A percentile compares a stretch with the other conserved stretches of the same genome.
These are phyloP conservation scores for Lobophora halterata DNA, from an alignment of 2,888 invertebrate genomes.

Conservation along the genomic window DNA sequence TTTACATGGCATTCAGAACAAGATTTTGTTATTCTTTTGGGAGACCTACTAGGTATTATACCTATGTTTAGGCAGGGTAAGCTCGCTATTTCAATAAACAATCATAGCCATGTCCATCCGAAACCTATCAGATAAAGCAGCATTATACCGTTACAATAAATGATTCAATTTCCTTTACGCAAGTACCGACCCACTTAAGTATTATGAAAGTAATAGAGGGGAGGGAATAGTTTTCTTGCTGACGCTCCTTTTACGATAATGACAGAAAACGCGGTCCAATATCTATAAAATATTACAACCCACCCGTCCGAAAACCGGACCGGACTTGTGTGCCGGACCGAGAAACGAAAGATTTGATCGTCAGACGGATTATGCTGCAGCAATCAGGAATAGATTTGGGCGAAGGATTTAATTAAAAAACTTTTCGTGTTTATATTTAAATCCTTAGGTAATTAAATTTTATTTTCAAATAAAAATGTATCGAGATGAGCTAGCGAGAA, in stretches of 20 bases:
- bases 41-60: neutral
- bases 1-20: neutral
- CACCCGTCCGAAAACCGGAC: slow-evolving; percentile 29
- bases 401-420: too few relatives aligned
- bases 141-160: slow-evolving; percentile 75
- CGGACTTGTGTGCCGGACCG: slow-evolving; percentile 23
- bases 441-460: too few relatives aligned
- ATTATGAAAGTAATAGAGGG: slow-evolving; percentile 76
- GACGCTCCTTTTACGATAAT: slow-evolving; percentile 80
- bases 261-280: slow-evolving; percentile 77
- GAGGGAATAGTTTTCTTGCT: slow-evolving; percentile 79
- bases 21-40: slow-evolving; percentile 6
- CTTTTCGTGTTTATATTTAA: too few relatives aligned
- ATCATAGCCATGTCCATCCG: slow-evolving; percentile 62
- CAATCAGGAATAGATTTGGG: too few relatives aligned
- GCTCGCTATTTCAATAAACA: slow-evolving; percentile 54
- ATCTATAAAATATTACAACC: slow-evolving; percentile 74
- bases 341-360: too few relatives aligned
- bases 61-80: slow-evolving; percentile 35
- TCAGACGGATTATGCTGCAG: too few relatives aligned
- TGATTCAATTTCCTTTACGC: slow-evolving; percentile 78
- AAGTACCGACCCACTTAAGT: slow-evolving; percentile 79
- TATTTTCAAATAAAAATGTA: too few relatives aligned
- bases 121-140: slow-evolving; percentile 74
- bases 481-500: too few relatives aligned